phyloP scores from a whole-genome alignment of 2,113 vertebrate species.

The Tricholaema leucomelas region DNA sequence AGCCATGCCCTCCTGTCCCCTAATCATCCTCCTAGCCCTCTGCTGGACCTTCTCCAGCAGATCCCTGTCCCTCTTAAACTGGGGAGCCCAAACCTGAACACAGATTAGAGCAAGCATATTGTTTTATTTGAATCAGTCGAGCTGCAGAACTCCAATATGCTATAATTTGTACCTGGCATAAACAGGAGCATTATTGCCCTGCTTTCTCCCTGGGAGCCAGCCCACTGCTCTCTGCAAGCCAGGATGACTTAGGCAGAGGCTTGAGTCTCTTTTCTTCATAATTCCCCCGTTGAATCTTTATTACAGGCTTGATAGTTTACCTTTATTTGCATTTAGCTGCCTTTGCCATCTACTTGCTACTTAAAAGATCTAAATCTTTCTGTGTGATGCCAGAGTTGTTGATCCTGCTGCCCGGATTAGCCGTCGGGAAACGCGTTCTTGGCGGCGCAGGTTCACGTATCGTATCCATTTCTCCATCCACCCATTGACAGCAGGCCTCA shows the following conservation, averaged over 20 bases:
- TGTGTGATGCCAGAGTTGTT: neutral
- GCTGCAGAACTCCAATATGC: neutral
- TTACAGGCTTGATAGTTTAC: neutral
- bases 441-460: neutral
- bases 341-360: neutral
- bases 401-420: slow-evolving; percentile 16
- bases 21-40: too few relatives aligned
- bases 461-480: neutral
- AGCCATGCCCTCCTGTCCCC: too few relatives aligned
- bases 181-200: neutral
- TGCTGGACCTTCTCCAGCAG: too few relatives aligned
- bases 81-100: too few relatives aligned
- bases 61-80: too few relatives aligned
- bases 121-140: neutral
- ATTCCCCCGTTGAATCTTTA: neutral
- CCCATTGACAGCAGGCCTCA: slow-evolving; percentile 57
- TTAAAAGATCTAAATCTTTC: slow-evolving; percentile 23
- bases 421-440: neutral
- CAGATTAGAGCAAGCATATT: neutral
- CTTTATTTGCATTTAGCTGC: slow-evolving; percentile 1
- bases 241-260: neutral
- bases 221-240: neutral
- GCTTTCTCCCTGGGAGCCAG: neutral
- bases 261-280: neutral
- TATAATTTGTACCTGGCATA: neutral